phyloP scores from a whole-genome alignment of 2,797 vertebrate genomes.

The Antrozous pallidus region DNA sequence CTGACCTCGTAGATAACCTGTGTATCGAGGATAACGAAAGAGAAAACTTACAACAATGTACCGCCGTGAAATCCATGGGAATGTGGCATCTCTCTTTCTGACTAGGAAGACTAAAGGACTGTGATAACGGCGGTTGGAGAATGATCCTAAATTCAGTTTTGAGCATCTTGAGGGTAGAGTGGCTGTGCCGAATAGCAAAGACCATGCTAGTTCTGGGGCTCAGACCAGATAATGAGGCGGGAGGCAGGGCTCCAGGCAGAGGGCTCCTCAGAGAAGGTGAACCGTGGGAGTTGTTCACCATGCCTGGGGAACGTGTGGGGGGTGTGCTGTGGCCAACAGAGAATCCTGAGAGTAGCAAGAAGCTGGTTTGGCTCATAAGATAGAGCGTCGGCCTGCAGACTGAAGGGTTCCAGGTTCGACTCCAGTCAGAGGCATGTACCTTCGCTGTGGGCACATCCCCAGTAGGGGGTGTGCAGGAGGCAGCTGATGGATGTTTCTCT shows the following conservation, averaged over 20 bases:
- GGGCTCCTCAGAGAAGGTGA: not conserved
- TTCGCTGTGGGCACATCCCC: too few species aligned
- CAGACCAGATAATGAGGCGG: not conserved
- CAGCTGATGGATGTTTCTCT: too few species aligned
- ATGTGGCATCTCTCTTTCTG: not conserved
- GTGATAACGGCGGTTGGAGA: not conserved
- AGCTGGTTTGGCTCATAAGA: too few species aligned
- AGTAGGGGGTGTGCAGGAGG: too few species aligned
- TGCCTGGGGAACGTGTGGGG: not conserved
- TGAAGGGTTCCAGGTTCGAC: too few species aligned
- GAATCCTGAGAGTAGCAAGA: not conserved
- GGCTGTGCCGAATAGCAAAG: not conserved
- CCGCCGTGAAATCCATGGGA: too few species aligned
- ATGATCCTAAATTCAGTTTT: not conserved
- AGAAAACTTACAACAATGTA: not conserved
- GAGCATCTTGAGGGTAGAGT: not conserved
- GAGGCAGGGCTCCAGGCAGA: not conserved
- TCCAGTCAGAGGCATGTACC: too few species aligned
- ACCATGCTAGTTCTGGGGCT: not conserved
- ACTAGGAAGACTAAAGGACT: not conserved
- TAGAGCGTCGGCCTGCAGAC: too few species aligned
- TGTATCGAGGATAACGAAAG: too few species aligned
- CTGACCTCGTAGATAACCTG: too few species aligned
- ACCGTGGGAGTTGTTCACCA: not conserved
- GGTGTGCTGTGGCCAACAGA: not conserved